Conservation (phyloP, 1,140 invertebrate species). For the Heliconius eleuchia region DNA sequence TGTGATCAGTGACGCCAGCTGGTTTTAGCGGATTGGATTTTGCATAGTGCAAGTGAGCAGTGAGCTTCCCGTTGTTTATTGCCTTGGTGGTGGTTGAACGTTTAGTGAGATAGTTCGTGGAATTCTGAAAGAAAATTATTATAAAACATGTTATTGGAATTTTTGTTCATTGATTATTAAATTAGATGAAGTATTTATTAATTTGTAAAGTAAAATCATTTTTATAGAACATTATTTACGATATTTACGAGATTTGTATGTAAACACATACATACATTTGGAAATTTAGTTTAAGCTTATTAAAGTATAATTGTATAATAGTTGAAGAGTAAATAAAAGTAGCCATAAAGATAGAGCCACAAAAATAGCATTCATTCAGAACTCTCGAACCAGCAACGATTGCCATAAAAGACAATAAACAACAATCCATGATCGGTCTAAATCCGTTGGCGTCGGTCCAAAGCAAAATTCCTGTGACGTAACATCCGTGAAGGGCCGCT, state of each 20-base stretch:
- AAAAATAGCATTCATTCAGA: constrained; percentile 38
- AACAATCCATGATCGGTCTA: constrained; percentile 67
- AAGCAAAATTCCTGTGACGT: constrained; percentile 71
- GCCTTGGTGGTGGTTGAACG: constrained; percentile 54
- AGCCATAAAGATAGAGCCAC: constrained; percentile 6
- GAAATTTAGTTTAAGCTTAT: not conserved
- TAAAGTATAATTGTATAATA: not conserved
- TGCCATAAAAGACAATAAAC: constrained; percentile 78
- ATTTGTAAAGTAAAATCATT: not conserved
- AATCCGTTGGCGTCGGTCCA: constrained; percentile 74
- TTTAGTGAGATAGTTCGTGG: constrained; percentile 33
- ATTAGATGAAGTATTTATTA: not conserved
- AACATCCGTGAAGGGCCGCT: constrained; percentile 73
- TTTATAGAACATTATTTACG: not conserved
- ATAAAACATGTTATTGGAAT: not conserved
- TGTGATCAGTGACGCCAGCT: constrained; percentile 56
- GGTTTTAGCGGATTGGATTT: constrained; percentile 64
- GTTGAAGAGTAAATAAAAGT: not conserved
- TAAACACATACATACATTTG: not conserved
- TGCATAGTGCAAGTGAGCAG: constrained; percentile 65
- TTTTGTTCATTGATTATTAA: not conserved
- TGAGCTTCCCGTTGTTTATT: constrained; percentile 62
- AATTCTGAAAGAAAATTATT: constrained; percentile 20
- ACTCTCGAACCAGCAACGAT: constrained; percentile 61
- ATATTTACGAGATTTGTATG: not conserved